Percentiles rank a stretch among this genome's conserved stretches.
Evolutionary conservation across 2,888 invertebrate species (phyloP).

Genomic region (Ferdinandea cuprea): DNA sequence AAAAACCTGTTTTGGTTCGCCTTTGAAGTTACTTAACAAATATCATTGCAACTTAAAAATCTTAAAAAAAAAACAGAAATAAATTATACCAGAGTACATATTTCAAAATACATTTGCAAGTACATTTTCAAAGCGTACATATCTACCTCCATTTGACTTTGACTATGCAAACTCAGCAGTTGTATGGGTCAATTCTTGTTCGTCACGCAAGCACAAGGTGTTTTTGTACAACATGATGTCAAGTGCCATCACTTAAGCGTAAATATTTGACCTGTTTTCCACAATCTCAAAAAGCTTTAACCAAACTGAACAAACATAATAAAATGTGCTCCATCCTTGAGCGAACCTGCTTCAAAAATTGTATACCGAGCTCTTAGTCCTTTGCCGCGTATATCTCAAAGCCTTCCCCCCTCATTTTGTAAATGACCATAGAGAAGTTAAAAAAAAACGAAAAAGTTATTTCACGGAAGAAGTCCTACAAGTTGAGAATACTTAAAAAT

Average conservation of each 20-base stretch:
- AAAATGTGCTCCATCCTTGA: conserved; percentile 19
- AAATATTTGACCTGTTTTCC: conserved; percentile 27
- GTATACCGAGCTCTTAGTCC: conserved; percentile 24
- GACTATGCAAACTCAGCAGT: background rate
- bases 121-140: background rate
- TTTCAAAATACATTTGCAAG: background rate
- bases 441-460: conserved; percentile 37
- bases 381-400: conserved; percentile 4
- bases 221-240: background rate
- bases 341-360: conserved; percentile 1
- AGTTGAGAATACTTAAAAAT: conserved; percentile 65
- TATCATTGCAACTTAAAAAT: too few relatives aligned
- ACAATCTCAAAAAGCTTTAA: background rate
- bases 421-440: conserved; percentile 48
- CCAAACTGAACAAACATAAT: conserved; percentile 33
- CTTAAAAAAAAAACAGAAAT: too few relatives aligned
- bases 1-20: too few relatives aligned
- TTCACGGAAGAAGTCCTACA: conserved; percentile 54
- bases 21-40: too few relatives aligned
- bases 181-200: background rate
- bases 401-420: background rate
- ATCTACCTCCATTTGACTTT: background rate
- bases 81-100: too few relatives aligned
- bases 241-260: conserved; percentile 1
- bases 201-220: background rate